Conservation (phyloP, 2,797 vertebrate species). For the Crocodylus rhombifer region DNA sequence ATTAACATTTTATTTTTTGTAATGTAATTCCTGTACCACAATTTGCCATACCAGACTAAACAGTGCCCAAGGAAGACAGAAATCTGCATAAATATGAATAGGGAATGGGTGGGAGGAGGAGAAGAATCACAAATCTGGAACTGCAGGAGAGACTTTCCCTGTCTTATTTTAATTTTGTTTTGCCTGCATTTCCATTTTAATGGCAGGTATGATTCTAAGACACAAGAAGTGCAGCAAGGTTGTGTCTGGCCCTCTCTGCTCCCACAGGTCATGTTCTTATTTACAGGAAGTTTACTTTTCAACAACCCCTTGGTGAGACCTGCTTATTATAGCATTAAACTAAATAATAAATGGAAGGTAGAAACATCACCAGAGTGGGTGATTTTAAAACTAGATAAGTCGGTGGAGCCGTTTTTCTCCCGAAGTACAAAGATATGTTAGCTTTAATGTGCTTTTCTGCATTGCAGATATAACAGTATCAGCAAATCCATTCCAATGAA, state of each 20-base stretch:
- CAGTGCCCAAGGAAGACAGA: not conserved
- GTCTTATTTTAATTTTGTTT: not conserved
- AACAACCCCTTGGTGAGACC: not conserved
- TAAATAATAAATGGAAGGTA: not conserved
- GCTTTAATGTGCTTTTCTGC: not conserved
- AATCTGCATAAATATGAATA: slow-evolving; percentile 5
- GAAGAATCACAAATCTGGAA: not conserved
- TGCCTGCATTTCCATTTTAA: not conserved
- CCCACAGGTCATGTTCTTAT: not conserved
- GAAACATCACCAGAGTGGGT: slow-evolving; percentile 19
- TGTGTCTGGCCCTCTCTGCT: not conserved
- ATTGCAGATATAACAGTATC: slow-evolving; percentile 2
- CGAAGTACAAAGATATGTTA: not conserved
- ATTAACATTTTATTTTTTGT: slow-evolving; percentile 57
- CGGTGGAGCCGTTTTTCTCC: not conserved
- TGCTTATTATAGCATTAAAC: not conserved
- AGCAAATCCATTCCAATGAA: slow-evolving; percentile 2
- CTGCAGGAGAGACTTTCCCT: not conserved
- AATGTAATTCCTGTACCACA: slow-evolving; percentile 2
- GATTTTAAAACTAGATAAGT: not conserved
- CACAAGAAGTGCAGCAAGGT: not conserved
- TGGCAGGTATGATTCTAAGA: not conserved
- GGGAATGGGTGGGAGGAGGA: not conserved
- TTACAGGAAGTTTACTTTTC: not conserved
- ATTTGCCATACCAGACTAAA: not conserved